phyloP scores from a whole-genome alignment of 2,888 invertebrate species.

The Tricholauxania praeusta region DNA sequence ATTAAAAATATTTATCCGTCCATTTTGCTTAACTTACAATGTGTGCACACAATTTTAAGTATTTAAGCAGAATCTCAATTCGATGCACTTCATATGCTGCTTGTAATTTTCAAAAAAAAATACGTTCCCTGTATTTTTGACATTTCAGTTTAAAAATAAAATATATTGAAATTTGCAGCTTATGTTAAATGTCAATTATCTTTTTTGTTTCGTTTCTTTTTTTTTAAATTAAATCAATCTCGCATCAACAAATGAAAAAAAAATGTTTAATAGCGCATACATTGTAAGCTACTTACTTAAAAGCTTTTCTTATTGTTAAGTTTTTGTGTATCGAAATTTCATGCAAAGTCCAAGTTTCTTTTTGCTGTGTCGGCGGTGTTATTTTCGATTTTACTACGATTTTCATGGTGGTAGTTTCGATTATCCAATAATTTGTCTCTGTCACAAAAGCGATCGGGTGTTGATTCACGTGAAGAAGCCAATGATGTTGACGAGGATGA shows the following conservation, averaged over 20 bases:
- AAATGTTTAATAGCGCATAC: too few relatives aligned
- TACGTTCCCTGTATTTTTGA: slow-evolving; percentile 23
- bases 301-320: too few relatives aligned
- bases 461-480: slow-evolving; percentile 55
- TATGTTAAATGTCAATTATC: background rate
- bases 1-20: background rate
- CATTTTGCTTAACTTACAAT: background rate
- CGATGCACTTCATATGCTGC: too few relatives aligned
- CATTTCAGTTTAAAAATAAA: background rate
- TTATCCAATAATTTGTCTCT: slow-evolving; percentile 12
- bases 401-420: slow-evolving; percentile 18
- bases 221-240: slow-evolving; percentile 7
- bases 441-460: slow-evolving; percentile 50
- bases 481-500: slow-evolving; percentile 55
- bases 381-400: slow-evolving; percentile 2
- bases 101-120: background rate
- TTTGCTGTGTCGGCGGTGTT: background rate
- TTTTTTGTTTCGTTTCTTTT: background rate
- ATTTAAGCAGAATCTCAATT: too few relatives aligned
- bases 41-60: background rate
- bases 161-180: background rate
- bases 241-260: too few relatives aligned
- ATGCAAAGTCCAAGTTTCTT: slow-evolving; percentile 1
- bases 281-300: too few relatives aligned
- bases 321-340: background rate